Conservation (phyloP, 30 jellyfish, hydroid and myxozoan species). For the Phacellophora camtschatica region DNA sequence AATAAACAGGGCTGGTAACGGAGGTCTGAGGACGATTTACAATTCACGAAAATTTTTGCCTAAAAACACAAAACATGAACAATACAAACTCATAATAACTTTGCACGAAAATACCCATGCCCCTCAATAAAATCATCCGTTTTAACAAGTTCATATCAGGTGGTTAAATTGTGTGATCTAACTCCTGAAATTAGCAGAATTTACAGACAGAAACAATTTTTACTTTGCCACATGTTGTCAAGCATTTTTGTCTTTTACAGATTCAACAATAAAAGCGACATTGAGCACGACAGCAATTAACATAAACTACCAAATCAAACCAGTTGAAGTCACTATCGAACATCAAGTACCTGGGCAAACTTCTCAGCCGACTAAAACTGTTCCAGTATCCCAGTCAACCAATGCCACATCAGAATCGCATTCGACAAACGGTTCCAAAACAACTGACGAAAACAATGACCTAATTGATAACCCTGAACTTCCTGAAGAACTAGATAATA, state of each 20-base stretch:
- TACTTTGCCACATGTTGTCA: no score
- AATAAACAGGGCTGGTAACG: no score
- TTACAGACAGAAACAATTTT: no score
- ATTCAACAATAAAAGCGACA: conserved; percentile 1
- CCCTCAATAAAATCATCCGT: no score
- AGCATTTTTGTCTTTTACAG: neutral
- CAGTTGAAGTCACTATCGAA: conserved; percentile 20
- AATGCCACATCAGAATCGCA: neutral
- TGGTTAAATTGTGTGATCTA: no score
- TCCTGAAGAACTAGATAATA: conserved; percentile 22
- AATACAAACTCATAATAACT: no score
- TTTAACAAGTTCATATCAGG: no score
- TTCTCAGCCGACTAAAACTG: neutral
- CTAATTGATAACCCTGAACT: conserved; percentile 53
- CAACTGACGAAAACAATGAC: conserved; percentile 18
- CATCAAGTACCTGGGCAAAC: conserved; percentile 9
- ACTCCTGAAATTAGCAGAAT: no score
- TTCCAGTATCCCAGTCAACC: neutral
- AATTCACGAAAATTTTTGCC: no score
- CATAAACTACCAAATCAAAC: conserved; percentile 34
- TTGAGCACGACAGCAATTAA: conserved; percentile 44
- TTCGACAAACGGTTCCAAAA: neutral
- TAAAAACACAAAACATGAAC: no score
- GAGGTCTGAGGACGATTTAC: no score
- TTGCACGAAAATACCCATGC: no score